These are phyloP conservation scores for Idaea straminata DNA, from an alignment of 2,888 invertebrate species.

Conservation along the genomic window DNA sequence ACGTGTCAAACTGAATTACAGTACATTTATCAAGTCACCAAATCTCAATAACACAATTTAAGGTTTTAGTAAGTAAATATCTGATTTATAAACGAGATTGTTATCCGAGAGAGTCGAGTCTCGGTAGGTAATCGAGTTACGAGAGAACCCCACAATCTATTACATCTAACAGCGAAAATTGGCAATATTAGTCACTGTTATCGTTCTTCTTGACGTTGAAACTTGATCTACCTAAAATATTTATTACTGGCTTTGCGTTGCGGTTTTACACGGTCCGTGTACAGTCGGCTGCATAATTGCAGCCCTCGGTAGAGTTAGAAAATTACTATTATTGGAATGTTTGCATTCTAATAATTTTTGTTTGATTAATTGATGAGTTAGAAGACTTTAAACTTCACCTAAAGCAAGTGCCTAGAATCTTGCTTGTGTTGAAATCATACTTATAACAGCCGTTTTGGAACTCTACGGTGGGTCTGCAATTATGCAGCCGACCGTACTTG, in stretches of 20 bases:
- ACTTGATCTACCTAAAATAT: slow-evolving; percentile 63
- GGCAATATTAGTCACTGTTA: slow-evolving; percentile 38
- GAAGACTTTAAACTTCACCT: too few species aligned
- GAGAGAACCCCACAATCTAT: neutral
- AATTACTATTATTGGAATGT: too few species aligned
- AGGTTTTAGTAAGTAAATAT: neutral
- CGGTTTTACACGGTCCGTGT: neutral
- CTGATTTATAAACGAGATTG: neutral
- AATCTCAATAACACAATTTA: neutral
- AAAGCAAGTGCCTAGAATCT: too few species aligned
- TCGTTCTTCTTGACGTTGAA: slow-evolving; percentile 36
- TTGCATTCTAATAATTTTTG: too few species aligned
- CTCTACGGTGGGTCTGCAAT: too few species aligned
- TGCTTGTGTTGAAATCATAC: too few species aligned
- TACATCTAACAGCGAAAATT: slow-evolving; percentile 22
- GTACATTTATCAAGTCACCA: neutral
- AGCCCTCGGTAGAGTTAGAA: too few species aligned
- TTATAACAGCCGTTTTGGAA: too few species aligned
- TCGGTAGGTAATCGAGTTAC: neutral
- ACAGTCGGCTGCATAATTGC: too few species aligned
- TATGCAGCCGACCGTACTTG: too few species aligned
- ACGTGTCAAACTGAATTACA: neutral
- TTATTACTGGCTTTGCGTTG: slow-evolving; percentile 31
- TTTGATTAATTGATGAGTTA: too few species aligned
- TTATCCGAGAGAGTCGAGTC: neutral